Percentiles rank a stretch among this genome's conserved stretches.
These are phyloP conservation scores for Capitulum mitella DNA, from an alignment of 2,888 invertebrate genomes.

Conservation along the genomic window DNA sequence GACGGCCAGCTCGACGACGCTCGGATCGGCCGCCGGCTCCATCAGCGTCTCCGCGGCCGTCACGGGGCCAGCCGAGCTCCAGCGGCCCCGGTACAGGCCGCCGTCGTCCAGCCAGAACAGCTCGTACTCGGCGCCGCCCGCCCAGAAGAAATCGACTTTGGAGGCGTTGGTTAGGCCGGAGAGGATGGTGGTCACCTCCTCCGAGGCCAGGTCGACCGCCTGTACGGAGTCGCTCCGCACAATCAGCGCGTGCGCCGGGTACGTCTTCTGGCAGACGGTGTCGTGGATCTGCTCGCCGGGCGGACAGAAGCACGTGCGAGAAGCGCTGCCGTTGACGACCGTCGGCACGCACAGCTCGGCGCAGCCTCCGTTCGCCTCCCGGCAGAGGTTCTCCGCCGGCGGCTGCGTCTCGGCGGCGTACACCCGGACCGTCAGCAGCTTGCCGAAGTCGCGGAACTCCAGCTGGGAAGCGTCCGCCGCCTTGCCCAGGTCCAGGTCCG, in stretches of 20 bases:
- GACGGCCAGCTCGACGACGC: not conserved
- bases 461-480: too few species aligned
- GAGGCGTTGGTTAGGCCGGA: not conserved
- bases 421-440: not conserved
- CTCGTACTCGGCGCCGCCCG: not conserved
- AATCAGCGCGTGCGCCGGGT: not conserved
- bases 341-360: not conserved
- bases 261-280: not conserved
- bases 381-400: not conserved
- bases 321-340: not conserved
- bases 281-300: not conserved
- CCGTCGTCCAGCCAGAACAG: conserved; percentile 17
- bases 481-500: too few species aligned
- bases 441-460: too few species aligned
- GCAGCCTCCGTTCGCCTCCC: not conserved
- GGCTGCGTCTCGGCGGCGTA: not conserved
- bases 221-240: not conserved
- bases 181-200: not conserved
- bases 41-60: not conserved
- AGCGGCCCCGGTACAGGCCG: not conserved
- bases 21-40: not conserved
- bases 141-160: not conserved
- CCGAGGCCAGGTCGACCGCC: not conserved
- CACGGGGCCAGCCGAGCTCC: not conserved
- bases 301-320: not conserved